Base-by-base conservation (phyloP, 2,797 vertebrate species). In the Helarctos malayanus region DNA sequence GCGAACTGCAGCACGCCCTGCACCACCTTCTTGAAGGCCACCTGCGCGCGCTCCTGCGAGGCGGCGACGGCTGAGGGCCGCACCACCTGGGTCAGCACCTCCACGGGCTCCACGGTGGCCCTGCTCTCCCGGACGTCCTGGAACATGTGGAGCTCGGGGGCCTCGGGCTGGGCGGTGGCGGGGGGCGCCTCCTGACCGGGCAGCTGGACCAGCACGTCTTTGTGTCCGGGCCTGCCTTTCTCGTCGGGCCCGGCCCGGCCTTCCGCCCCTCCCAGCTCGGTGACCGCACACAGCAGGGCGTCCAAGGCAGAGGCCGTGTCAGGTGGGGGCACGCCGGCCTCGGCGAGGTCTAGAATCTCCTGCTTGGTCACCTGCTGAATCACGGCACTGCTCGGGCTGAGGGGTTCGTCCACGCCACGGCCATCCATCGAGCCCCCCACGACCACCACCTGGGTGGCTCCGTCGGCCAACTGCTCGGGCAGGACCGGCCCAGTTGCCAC, bases 1-100 rank as follows among this genome's bases (percentile, higher is more conserved):
- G 99, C 99, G 8, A 99, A 99, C 98, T 99, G 99, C 59, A 99
- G 98, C 38, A 99, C 99, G 75, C 99, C 99, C 97, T 99, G 99
- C 91, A 99, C 99, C 98, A 99, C 96, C 69, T 99, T 99, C 97
- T 98, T 99, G 96, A 99, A 98, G 92, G 99, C 97, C 84, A 97
- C 98, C 97, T 99, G 98, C n/a, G 98, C 79, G 52, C 97, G 98
- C 97, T 98, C 98, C 97, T 98, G 98, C 69, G 99, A 97, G 32
- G 97, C 91, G 94, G 98, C 91, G 96, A 98, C 81, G 73, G 98
- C 95, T 0, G 98, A 96, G 38, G 98, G 99, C 95, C 98, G 99
- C 86, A 99, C 92, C 92, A 99, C 98, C 97, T 98, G 99, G 9
- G 98, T 98, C 8, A 99, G 97, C 96, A 99, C 98, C 94, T 99